phyloP scores from a whole-genome alignment of 2,797 vertebrate species.

The Sorex maritimensis region DNA sequence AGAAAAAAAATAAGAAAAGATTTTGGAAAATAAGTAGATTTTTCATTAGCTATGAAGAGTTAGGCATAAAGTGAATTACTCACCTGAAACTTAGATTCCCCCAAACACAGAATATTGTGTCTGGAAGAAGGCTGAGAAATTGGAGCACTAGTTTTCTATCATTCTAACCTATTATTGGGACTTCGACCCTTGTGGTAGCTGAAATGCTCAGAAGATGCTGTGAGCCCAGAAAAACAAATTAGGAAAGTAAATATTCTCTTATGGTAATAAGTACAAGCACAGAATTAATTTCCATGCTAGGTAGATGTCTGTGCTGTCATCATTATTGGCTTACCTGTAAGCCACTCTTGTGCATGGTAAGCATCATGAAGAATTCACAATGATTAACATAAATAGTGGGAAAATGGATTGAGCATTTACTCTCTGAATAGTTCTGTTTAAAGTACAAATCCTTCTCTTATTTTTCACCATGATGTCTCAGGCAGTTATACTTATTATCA shows the following conservation, averaged over 20 bases:
- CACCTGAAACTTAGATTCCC: not conserved
- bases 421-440: not conserved
- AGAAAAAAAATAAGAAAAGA: not conserved
- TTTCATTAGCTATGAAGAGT: not conserved
- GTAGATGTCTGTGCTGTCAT: no score
- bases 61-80: not conserved
- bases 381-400: not conserved
- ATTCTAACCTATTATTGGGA: accelerated
- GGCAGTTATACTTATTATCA: not conserved
- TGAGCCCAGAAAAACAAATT: no score
- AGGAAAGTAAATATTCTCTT: not conserved
- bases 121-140: not conserved
- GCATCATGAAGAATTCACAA: not conserved
- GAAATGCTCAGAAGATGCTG: not conserved
- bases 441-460: not conserved
- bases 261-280: not conserved
- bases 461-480: not conserved
- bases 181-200: not conserved
- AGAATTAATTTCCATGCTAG: not conserved
- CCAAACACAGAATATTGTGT: not conserved
- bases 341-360: not conserved
- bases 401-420: not conserved
- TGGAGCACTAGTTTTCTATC: not conserved
- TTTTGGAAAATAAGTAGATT: not conserved
- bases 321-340: not conserved